Conservation (phyloP, 2,113 vertebrate species). For the Sus scrofa region T2T-Sscrofa CM000812.6:59027501-59028000, state of each 20-base stretch:
- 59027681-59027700: neutral
- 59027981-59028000: constrained; percentile 42
- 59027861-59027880: constrained; percentile 41
- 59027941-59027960: constrained; percentile 47
- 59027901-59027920: constrained; percentile 56
- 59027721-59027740: constrained; percentile 37
- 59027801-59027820: constrained; percentile 69
- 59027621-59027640: neutral
- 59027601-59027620: neutral
- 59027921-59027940: constrained; percentile 47
- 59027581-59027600: constrained; percentile 42
- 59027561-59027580: constrained; percentile 1
- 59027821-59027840: constrained; percentile 59
- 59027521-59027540: constrained; percentile 32
- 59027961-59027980: neutral
- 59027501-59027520: neutral
- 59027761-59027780: constrained; percentile 54
- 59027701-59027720: constrained; percentile 15
- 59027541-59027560: neutral
- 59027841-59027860: constrained; percentile 53
- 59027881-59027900: constrained; percentile 60
- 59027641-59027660: constrained; percentile 31
- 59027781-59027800: constrained; percentile 71
- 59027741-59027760: constrained; percentile 45
- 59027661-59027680: neutral